phyloP scores from a whole-genome alignment of 2,888 invertebrate species.

The Pardosa pseudoannulata region DNA sequence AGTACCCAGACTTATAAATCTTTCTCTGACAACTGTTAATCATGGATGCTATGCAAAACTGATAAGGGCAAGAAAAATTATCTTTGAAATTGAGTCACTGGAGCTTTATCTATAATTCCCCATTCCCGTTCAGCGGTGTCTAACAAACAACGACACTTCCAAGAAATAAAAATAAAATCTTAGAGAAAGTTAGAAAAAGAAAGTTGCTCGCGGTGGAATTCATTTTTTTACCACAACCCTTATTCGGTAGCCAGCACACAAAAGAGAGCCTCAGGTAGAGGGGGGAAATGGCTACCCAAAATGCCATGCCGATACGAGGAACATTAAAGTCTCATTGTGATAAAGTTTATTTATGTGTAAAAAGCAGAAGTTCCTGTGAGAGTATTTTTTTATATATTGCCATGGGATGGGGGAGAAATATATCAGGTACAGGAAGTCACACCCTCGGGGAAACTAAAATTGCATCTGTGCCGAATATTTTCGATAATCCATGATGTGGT shows the following conservation, averaged over 20 bases:
- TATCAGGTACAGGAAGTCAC: background rate
- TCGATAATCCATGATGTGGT: background rate
- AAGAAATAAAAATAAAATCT: too few species aligned
- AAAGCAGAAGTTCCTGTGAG: background rate
- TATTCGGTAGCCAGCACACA: background rate
- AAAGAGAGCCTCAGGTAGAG: background rate
- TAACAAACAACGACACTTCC: too few species aligned
- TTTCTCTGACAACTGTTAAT: too few species aligned
- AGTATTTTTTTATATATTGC: background rate
- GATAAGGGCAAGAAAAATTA: too few species aligned
- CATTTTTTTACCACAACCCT: background rate
- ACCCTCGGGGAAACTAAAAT: background rate
- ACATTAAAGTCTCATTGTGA: background rate
- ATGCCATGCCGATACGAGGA: background rate
- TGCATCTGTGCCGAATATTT: background rate
- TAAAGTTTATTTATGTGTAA: slow-evolving; percentile 1
- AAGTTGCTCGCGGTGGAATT: too few species aligned
- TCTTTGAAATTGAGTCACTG: too few species aligned
- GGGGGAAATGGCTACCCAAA: background rate
- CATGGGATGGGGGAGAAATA: background rate
- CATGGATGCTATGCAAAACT: too few species aligned
- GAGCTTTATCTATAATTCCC: too few species aligned
- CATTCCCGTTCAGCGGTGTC: too few species aligned
- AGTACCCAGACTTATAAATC: too few species aligned
- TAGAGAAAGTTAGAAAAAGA: too few species aligned